phyloP scores from a whole-genome alignment of 2,113 vertebrate species.

The Pavo muticus region DNA sequence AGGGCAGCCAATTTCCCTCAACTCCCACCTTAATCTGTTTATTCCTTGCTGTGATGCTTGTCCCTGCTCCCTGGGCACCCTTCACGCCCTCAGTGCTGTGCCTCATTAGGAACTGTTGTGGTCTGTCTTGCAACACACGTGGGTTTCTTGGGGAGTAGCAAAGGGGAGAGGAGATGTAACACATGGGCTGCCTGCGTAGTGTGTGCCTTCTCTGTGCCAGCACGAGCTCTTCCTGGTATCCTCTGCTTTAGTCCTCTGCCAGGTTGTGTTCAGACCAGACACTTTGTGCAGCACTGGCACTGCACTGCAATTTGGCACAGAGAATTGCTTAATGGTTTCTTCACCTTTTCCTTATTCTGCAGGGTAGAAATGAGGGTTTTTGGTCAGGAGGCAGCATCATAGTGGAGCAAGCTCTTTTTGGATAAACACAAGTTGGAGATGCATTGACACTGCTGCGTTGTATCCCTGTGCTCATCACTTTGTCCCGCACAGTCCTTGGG shows the following conservation, averaged over 20 bases:
- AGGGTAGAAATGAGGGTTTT: constrained; percentile 1
- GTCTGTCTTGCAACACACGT: constrained; percentile 25
- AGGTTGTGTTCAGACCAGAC: constrained; percentile 2
- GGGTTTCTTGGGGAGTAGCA: constrained; percentile 29
- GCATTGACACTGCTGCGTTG: neutral
- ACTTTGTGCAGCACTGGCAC: constrained; percentile 50
- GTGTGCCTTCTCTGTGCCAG: neutral
- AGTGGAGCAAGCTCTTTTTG: neutral
- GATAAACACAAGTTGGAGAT: neutral
- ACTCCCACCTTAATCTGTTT: constrained; percentile 41
- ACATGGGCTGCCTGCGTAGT: neutral
- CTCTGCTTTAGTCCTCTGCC: neutral
- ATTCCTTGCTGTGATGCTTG: constrained; percentile 16
- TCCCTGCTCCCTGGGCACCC: neutral
- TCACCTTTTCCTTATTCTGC: constrained; percentile 16
- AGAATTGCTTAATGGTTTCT: constrained; percentile 40
- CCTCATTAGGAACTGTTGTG: constrained; percentile 50
- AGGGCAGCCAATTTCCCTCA: constrained; percentile 3
- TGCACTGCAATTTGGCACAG: neutral
- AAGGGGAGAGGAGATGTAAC: constrained; percentile 1
- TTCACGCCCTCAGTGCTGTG: constrained; percentile 6
- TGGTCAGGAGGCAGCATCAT: constrained; percentile 1
- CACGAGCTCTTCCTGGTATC: constrained; percentile 13
- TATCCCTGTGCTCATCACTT: neutral
- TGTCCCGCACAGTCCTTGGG: neutral